These are phyloP conservation scores for Oconnorella tubifera DNA, from an alignment of 2,888 invertebrate genomes.

Conservation along the genomic window DNA sequence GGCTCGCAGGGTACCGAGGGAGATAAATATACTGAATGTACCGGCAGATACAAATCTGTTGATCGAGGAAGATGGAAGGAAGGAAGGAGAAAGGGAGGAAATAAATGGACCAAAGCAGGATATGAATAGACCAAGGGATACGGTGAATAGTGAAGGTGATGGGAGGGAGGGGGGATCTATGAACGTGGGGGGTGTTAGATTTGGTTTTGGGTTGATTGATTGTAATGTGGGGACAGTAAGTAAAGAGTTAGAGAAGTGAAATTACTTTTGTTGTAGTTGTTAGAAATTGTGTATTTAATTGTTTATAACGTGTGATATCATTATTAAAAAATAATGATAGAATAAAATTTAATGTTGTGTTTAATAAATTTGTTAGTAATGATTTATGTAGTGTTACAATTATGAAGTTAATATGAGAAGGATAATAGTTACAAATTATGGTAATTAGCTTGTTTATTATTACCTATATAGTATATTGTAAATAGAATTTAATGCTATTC, in stretches of 20 bases:
- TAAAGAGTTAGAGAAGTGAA: not conserved
- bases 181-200: not conserved
- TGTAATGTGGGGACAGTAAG: not conserved
- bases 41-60: conserved; percentile 1
- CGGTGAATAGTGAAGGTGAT: not conserved
- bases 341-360: too few species aligned
- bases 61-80: conserved; percentile 4
- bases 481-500: too few species aligned
- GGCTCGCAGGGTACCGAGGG: conserved; percentile 15
- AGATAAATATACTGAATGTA: conserved; percentile 6
- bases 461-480: too few species aligned
- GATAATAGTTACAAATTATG: too few species aligned
- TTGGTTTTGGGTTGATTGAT: not conserved
- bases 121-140: not conserved
- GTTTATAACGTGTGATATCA: too few species aligned
- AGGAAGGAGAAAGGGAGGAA: not conserved
- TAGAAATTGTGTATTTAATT: too few species aligned
- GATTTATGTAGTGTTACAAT: too few species aligned
- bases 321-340: too few species aligned
- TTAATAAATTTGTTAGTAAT: too few species aligned
- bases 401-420: too few species aligned
- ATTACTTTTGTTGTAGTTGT: too few species aligned
- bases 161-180: not conserved
- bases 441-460: too few species aligned
- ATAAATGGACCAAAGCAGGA: not conserved